These are phyloP conservation scores for Platichthys stellatus DNA, from an alignment of 2,113 vertebrate genomes.

Conservation along the genomic window DNA sequence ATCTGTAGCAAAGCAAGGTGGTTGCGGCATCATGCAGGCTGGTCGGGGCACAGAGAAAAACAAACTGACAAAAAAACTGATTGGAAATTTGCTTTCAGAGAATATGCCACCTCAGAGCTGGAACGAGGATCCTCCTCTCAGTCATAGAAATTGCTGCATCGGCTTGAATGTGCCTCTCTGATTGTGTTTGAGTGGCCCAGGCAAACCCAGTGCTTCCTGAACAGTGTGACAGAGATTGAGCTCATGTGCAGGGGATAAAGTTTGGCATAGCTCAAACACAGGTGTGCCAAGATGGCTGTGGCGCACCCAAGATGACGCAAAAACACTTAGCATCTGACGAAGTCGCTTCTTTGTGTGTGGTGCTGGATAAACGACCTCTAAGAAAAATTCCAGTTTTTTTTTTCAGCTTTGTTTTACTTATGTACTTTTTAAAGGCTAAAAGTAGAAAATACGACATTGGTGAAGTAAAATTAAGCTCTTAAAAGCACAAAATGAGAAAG, in stretches of 20 bases:
- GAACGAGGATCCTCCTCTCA: neutral
- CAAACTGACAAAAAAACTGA: neutral
- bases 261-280: conserved; percentile 33
- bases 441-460: neutral
- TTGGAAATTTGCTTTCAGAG: too few species aligned
- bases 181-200: neutral
- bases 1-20: neutral
- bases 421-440: too few species aligned
- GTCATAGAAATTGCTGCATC: neutral
- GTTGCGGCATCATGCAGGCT: neutral
- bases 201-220: neutral
- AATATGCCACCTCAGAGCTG: neutral
- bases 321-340: conserved; percentile 8
- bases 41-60: neutral
- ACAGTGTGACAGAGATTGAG: conserved; percentile 1
- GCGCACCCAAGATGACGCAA: conserved; percentile 46
- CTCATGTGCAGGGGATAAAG: neutral
- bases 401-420: neutral
- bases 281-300: conserved; percentile 32
- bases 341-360: neutral
- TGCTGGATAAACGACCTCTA: neutral
- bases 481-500: neutral
- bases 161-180: neutral
- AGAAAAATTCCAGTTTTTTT: neutral
- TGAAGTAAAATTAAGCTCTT: neutral